Evolutionary conservation across 30 jellyfish, hydroid and myxozoan species (phyloP), one percentile per base, ranked within the genome.

Genomic region (Sanderia malayensis): DNA sequence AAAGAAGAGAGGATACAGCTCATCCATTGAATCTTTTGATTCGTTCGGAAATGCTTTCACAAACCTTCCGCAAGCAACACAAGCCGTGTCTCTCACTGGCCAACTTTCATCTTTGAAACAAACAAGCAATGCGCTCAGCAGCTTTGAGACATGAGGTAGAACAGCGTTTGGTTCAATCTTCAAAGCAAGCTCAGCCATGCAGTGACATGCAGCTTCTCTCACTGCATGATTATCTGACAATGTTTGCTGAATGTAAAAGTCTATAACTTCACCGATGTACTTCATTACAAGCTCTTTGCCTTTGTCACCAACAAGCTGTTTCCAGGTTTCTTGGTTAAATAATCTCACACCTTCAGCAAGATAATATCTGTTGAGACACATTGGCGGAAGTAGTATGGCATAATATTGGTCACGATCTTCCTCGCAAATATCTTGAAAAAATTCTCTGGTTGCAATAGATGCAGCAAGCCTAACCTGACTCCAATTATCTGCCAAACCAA

Each of bases 61-160:
- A 73, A 93, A 81, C 30, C 85, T 86, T 11, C 99, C 99, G 70
- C 96, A 86, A 4, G 99, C 99, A 30, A 86, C 95, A 86, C 99
- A 93, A 8, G 99, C 99, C 21, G 99, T 93, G 84, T 93, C 99
- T 46, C 99, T 70, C 22, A 93, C 99, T 9, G 99, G 99, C 99
- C 99, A 93, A 58, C 99, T 93, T 6, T 93, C 96, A 81, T 93
- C 99, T 75, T 81, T 86, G 72, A 93, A 93, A 70, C 99, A 93
- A 25, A 80, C 86, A 26, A 79, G 81, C 45, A 93, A 61, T 18
- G 96, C 96, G 62, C 61, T 60, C 53, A 93, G 67, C 31, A 93
- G 83, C 41, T 46, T 66, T 18, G 93, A 53, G 23, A 93, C 92
- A 79, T 79, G 84, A 3, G 96, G 95, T 44, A 46, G 45, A 26